These are phyloP conservation scores for Bugulina stolonifera DNA, from an alignment of 2,888 invertebrate genomes.

Conservation along the genomic window DNA sequence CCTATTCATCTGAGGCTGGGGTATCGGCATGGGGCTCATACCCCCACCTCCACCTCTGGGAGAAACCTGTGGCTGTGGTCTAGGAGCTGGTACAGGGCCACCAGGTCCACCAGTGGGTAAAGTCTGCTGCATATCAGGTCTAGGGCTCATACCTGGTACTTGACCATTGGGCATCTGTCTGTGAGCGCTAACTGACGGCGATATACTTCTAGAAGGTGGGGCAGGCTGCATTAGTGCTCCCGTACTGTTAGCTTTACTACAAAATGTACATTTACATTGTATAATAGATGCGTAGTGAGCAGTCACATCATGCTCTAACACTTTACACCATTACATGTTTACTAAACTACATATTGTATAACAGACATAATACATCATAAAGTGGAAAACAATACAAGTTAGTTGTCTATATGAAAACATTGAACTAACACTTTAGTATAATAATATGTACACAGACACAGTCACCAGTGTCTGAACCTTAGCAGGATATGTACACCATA, in stretches of 20 bases:
- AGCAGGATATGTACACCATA: too few species aligned
- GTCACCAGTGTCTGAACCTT: too few species aligned
- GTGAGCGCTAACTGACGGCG: not conserved
- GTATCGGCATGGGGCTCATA: not conserved
- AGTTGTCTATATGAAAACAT: too few species aligned
- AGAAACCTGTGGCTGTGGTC: conserved; percentile 5
- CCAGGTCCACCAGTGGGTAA: not conserved
- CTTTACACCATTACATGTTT: too few species aligned
- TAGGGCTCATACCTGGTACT: not conserved
- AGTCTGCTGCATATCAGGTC: not conserved
- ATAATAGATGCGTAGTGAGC: too few species aligned
- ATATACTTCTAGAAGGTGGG: not conserved
- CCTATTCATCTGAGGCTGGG: not conserved
- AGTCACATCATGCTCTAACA: too few species aligned
- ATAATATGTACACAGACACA: too few species aligned
- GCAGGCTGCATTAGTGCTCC: conserved; percentile 39
- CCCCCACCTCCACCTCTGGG: not conserved
- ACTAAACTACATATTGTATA: too few species aligned
- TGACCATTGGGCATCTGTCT: conserved; percentile 15
- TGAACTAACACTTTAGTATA: too few species aligned
- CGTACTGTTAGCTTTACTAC: conserved; percentile 41
- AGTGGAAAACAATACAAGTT: too few species aligned
- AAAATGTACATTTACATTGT: too few species aligned
- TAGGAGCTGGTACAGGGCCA: conserved; percentile 17
- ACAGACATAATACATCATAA: too few species aligned